A percentile compares a stretch with the other conserved stretches of the same genome.
phyloP scores from a whole-genome alignment of 2,113 vertebrate genomes.

The Zosterops pallidus region DNA sequence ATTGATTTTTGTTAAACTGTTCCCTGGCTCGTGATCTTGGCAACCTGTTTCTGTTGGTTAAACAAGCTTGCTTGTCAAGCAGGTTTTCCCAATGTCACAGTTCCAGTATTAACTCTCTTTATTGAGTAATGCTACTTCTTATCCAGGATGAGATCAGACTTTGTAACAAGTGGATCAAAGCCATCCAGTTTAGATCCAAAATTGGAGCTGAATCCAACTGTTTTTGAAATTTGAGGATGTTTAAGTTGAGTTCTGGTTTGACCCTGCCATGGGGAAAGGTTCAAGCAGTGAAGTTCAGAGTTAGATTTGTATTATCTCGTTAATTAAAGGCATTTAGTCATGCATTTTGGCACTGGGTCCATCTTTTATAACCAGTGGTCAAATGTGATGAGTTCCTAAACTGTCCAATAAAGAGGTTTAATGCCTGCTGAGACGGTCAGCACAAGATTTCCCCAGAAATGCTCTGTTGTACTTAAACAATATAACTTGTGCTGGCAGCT shows the following conservation, averaged over 20 bases:
- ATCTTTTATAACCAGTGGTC: not conserved
- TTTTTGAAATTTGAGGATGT: conserved; percentile 33
- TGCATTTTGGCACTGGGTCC: not conserved
- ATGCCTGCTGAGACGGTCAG: not conserved
- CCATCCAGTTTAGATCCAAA: conserved; percentile 32
- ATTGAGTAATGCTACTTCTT: conserved; percentile 47
- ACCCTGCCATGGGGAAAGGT: not conserved
- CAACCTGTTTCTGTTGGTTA: conserved; percentile 51
- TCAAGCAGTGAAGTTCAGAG: not conserved
- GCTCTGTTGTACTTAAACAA: not conserved
- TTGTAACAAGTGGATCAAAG: conserved; percentile 51
- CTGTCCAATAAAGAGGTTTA: not conserved
- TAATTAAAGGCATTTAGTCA: not conserved
- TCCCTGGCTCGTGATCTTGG: conserved; percentile 49
- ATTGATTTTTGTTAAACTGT: conserved; percentile 59
- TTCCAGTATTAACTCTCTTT: conserved; percentile 39
- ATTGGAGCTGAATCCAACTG: not conserved
- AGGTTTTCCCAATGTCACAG: conserved; percentile 58
- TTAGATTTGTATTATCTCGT: not conserved
- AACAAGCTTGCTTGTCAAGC: conserved; percentile 53
- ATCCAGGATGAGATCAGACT: conserved; percentile 64
- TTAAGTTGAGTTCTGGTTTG: conserved; percentile 2
- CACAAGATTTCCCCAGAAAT: not conserved
- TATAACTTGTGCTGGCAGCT: not conserved
- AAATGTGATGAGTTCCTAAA: not conserved